These are phyloP conservation scores for Aldabrachelys gigantea DNA, from an alignment of 2,113 vertebrate genomes.

Conservation along the genomic window DNA sequence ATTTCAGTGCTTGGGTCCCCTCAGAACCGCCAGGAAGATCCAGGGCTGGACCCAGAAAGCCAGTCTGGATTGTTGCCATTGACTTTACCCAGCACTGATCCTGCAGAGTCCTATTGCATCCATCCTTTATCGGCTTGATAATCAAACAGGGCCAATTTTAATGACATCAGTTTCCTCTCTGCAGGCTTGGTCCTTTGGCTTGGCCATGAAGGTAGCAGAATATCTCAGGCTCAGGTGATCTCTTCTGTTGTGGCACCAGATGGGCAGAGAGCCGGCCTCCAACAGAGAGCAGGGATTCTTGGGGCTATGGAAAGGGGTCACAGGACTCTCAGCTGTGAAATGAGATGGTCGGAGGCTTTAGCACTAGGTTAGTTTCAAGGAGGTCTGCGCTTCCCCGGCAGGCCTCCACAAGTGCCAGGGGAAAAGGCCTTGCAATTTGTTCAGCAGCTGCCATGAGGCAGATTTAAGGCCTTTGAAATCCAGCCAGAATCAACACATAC, in stretches of 20 bases:
- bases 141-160: background rate
- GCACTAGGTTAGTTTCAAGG: background rate
- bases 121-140: background rate
- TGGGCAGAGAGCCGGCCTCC: background rate
- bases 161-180: background rate
- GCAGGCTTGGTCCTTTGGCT: background rate
- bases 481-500: background rate
- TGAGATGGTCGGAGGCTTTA: background rate
- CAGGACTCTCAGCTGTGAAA: background rate
- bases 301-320: background rate
- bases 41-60: background rate
- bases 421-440: rapidly evolving
- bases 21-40: background rate
- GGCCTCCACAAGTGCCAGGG: background rate
- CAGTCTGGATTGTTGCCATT: background rate
- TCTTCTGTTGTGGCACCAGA: background rate
- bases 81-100: too few relatives aligned
- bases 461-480: background rate
- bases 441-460: background rate
- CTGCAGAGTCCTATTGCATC: background rate
- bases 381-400: background rate
- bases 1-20: background rate
- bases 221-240: background rate
- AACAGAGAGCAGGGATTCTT: background rate
- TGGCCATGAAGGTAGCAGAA: background rate